A percentile compares a stretch with the other conserved stretches of the same genome.
Conservation (phyloP, 1,140 invertebrate species). For the Parasteatoda tepidariorum region DNA sequence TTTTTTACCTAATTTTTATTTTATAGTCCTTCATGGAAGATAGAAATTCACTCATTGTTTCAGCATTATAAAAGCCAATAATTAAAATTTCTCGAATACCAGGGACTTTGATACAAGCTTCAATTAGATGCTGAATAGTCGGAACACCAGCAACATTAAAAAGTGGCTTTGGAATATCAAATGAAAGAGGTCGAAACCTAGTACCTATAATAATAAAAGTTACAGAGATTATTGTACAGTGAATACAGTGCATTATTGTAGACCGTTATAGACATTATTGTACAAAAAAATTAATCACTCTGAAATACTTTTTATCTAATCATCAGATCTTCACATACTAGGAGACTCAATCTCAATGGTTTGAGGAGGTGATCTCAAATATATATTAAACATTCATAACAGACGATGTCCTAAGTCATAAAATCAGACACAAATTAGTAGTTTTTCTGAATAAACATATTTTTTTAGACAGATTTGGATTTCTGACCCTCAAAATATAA, state of each 20-base stretch:
- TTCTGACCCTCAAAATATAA: too few species aligned
- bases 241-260: neutral
- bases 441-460: too few species aligned
- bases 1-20: constrained; percentile 74
- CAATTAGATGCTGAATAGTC: constrained; percentile 96
- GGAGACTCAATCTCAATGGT: neutral
- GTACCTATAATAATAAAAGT: constrained; percentile 78
- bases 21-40: constrained; percentile 82
- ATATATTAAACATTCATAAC: neutral
- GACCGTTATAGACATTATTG: neutral
- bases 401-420: too few species aligned
- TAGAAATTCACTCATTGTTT: constrained; percentile 85
- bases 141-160: constrained; percentile 96
- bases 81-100: constrained; percentile 90
- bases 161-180: constrained; percentile 96
- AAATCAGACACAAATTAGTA: too few species aligned
- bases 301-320: neutral
- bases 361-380: neutral
- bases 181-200: constrained; percentile 93
- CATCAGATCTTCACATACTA: neutral
- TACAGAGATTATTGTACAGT: neutral
- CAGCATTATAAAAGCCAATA: constrained; percentile 89
- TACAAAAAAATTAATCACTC: neutral
- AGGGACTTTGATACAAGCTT: constrained; percentile 83
- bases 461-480: too few species aligned